These are phyloP conservation scores for Anas capensis DNA, from an alignment of 2,797 vertebrate genomes.

Conservation along the genomic window DNA sequence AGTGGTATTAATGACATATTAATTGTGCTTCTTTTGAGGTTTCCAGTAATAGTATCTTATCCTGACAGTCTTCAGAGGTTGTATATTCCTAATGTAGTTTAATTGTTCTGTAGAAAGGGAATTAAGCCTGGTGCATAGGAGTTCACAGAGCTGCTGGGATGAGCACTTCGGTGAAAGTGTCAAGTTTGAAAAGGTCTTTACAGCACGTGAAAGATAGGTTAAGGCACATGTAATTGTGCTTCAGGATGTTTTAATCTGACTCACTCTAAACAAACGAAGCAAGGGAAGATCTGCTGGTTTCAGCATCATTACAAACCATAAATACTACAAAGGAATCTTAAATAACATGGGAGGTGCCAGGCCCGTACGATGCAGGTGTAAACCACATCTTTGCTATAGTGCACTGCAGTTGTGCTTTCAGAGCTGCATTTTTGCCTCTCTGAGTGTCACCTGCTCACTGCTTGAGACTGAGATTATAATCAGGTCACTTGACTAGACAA, in stretches of 20 bases:
- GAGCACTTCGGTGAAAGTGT: rapidly evolving
- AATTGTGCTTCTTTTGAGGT: background rate
- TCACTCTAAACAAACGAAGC: background rate
- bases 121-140: background rate
- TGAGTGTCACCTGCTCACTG: background rate
- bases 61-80: background rate
- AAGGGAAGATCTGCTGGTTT: background rate
- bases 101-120: background rate
- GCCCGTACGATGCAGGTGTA: background rate
- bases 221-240: background rate
- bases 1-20: background rate
- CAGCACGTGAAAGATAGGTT: background rate
- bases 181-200: background rate
- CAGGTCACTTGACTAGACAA: background rate
- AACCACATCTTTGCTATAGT: background rate
- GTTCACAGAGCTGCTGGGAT: background rate
- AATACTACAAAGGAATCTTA: background rate
- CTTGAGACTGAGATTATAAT: background rate
- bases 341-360: background rate
- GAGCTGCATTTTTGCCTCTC: background rate
- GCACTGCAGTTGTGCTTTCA: background rate
- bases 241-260: background rate
- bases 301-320: background rate
- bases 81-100: background rate
- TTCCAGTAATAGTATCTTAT: background rate